Base-by-base conservation (phyloP, 2,113 vertebrate species). In the Corydoras maculifer region DNA sequence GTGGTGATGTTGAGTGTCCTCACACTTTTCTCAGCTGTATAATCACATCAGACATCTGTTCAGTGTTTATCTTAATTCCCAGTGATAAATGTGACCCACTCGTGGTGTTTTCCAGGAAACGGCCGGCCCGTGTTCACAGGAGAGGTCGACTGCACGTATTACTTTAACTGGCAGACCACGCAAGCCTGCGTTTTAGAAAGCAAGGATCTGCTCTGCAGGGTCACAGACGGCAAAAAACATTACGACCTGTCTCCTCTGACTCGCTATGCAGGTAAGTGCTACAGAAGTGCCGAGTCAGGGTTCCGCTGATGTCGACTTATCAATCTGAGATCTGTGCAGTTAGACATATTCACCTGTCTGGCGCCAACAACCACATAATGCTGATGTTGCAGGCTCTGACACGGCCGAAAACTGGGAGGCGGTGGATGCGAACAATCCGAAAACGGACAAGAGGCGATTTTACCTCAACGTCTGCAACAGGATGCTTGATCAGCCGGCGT, bases 111-210 rank as follows among this genome's bases (percentile, higher is more conserved):
- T 53, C 9, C 62, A 79, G 94, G 92, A 0, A 89, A 68, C 61
- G 96, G 96, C 13, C 13, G 5, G 6, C 97, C 97, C 0, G 88
- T 91, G 6, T 99, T 95, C 54, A 80, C 86, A 0, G 93, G 91
- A 2, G 97, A 99, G 85, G 90, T 90, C 0, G 94, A 97, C 84
- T 99, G 97, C 81, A 96, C 96, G 0, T 99, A 98, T 78, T 95
- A 93, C 82, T 99, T 99, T 9, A 86, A 92, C 5, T 99, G 97
- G 97, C 87, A 93, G 65, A 98, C 96, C 0, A 84, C 86, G 5
- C 88, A 93, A 0, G 97, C 96, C 0, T 99, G 97, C 11, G 66
- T 94, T 74, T 90, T 92, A 62, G 93, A 96, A 85, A 92, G 91
- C 69, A 90, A 98, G 79, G 92, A 91, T 30, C 84, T 95, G 2